phyloP scores from a whole-genome alignment of 2,888 invertebrate species.

The Pseudococcus longispinus region DNA sequence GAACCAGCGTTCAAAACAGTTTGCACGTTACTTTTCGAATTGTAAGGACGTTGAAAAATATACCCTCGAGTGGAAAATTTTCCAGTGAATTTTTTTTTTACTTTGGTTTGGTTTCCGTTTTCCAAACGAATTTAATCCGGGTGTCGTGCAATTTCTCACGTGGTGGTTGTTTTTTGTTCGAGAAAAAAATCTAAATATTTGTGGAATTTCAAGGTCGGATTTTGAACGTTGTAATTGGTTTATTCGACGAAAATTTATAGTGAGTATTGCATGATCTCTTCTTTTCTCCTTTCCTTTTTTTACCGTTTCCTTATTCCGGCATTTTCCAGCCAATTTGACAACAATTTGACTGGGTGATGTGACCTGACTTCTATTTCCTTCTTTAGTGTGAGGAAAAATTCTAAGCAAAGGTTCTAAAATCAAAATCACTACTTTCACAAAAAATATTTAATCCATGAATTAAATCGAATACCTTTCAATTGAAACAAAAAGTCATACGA shows the following conservation, averaged over 20 bases:
- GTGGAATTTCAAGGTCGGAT: constrained; percentile 3
- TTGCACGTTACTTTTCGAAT: constrained; percentile 38
- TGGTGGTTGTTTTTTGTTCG: not conserved
- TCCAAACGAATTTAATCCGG: not conserved
- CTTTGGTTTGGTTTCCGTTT: not conserved
- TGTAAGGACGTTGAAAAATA: constrained; percentile 41
- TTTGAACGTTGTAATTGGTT: not conserved
- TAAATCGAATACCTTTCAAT: not conserved
- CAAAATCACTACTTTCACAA: not conserved
- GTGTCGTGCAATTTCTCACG: not conserved
- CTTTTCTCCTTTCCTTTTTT: not conserved
- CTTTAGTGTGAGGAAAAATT: not conserved
- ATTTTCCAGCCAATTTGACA: not conserved
- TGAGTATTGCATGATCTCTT: not conserved
- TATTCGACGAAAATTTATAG: not conserved
- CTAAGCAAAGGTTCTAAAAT: not conserved
- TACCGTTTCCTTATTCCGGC: not conserved
- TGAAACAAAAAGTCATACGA: not conserved
- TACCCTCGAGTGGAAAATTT: not conserved
- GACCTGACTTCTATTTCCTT: not conserved
- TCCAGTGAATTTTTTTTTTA: not conserved
- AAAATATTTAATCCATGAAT: not conserved
- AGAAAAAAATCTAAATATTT: not conserved
- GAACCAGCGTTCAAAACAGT: constrained; percentile 25
- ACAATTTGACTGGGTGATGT: not conserved